A percentile compares a stretch with the other conserved stretches of the same genome.
Evolutionary conservation across 2,113 vertebrate genomes (phyloP).

Genomic region (Lota lota): DNA sequence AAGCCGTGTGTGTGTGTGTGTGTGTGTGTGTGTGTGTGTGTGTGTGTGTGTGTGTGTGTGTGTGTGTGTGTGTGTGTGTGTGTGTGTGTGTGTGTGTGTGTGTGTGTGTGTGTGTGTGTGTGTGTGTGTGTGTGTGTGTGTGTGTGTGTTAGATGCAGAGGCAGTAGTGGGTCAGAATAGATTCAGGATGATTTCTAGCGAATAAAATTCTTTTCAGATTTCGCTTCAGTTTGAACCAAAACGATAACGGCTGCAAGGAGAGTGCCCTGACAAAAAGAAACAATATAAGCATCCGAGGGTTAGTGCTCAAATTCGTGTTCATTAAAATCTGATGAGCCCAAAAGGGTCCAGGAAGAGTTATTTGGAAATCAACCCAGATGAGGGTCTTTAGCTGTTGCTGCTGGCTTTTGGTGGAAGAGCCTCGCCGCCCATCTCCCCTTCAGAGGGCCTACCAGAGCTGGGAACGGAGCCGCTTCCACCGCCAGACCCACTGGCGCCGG

Average conservation of each 20-base stretch:
- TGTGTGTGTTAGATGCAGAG: conserved; percentile 35
- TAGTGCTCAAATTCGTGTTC: conserved; percentile 71
- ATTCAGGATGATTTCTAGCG: conserved; percentile 46
- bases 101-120: conserved; percentile 20
- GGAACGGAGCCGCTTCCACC: conserved; percentile 1
- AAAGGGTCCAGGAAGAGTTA: conserved; percentile 64
- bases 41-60: conserved; percentile 16
- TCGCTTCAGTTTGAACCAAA: conserved; percentile 47
- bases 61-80: conserved; percentile 21
- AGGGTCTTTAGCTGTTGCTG: conserved; percentile 72
- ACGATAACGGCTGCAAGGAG: conserved; percentile 36
- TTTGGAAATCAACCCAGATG: conserved; percentile 64
- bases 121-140: conserved; percentile 16
- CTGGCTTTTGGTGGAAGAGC: conserved; percentile 59
- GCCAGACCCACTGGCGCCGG: conserved; percentile 42
- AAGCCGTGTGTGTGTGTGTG: conserved; percentile 26
- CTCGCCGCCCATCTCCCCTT: conserved; percentile 53
- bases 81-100: conserved; percentile 20
- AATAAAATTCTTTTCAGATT: conserved; percentile 35
- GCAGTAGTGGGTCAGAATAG: conserved; percentile 37
- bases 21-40: conserved; percentile 20
- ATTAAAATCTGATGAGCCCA: conserved; percentile 70
- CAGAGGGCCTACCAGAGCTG: conserved; percentile 41
- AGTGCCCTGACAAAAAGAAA: conserved; percentile 60
- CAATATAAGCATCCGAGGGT: conserved; percentile 67